Evolutionary conservation across 64 coral and sea anemone genomes (phyloP).

Genomic region (Exaiptasia diaphana): DNA sequence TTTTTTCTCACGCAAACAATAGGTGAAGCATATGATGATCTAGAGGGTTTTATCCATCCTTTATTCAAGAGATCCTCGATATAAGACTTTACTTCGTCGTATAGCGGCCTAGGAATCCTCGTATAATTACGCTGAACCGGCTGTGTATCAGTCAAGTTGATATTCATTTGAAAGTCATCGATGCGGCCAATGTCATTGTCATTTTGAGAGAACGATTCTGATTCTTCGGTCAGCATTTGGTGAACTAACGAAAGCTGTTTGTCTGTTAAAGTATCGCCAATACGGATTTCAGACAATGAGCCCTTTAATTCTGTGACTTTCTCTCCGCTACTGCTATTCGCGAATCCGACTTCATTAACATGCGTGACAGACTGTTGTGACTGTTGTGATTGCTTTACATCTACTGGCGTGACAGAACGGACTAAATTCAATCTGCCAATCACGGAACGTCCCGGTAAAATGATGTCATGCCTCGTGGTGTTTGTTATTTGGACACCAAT

Average conservation of each 20-base stretch:
- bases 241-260: not conserved
- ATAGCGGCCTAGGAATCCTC: slow-evolving; percentile 18
- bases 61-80: slow-evolving; percentile 11
- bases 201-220: slow-evolving; percentile 12
- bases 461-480: slow-evolving; percentile 39
- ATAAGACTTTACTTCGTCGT: slow-evolving; percentile 22
- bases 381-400: too few relatives aligned
- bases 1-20: slow-evolving; percentile 17
- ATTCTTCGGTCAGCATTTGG: slow-evolving; percentile 17
- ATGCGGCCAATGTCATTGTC: slow-evolving; percentile 40
- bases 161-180: slow-evolving; percentile 19
- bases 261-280: not conserved
- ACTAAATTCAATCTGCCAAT: slow-evolving; percentile 49
- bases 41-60: slow-evolving; percentile 10
- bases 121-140: slow-evolving; percentile 38
- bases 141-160: not conserved
- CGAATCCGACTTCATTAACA: not conserved
- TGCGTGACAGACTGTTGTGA: too few relatives aligned
- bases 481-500: slow-evolving; percentile 29
- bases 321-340: not conserved
- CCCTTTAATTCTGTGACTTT: not conserved
- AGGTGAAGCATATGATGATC: slow-evolving; percentile 7
- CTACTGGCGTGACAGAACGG: slow-evolving; percentile 44
- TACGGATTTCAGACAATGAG: not conserved
- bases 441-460: slow-evolving; percentile 1